Percentiles rank a stretch among this genome's conserved stretches.
phyloP scores from a whole-genome alignment of 2,797 vertebrate species.

The Diglossa cyanea region DNA sequence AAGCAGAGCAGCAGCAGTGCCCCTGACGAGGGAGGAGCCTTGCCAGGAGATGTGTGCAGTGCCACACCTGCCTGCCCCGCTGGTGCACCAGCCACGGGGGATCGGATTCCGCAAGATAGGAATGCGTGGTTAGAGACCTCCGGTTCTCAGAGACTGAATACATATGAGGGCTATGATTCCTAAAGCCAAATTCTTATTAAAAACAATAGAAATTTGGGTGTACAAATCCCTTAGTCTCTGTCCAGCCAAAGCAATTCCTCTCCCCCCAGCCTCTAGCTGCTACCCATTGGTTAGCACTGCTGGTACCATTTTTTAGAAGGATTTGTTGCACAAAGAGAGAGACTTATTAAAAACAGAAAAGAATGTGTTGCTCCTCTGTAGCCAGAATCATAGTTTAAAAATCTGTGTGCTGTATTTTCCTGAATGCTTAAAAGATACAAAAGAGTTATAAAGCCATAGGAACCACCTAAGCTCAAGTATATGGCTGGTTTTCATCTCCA shows the following conservation, averaged over 20 bases:
- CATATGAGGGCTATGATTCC: not conserved
- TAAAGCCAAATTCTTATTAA: conserved; percentile 48
- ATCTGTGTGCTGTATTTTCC: not conserved
- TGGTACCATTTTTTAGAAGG: conserved; percentile 44
- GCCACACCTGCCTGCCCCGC: not conserved
- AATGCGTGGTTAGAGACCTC: conserved; percentile 13
- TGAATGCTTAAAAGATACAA: conserved; percentile 13
- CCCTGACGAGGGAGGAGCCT: not conserved
- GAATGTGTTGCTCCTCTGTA: conserved; percentile 40
- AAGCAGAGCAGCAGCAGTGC: not conserved
- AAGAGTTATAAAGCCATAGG: conserved; percentile 2
- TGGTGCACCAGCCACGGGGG: not conserved
- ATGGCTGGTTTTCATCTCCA: not conserved
- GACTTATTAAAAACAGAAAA: conserved; percentile 66
- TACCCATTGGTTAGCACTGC: conserved; percentile 51
- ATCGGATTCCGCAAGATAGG: not conserved
- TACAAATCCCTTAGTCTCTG: conserved; percentile 51
- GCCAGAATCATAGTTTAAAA: conserved; percentile 45
- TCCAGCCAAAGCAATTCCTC: conserved; percentile 55
- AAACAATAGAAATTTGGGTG: conserved; percentile 59
- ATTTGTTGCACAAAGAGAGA: conserved; percentile 60
- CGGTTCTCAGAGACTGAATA: conserved; percentile 6
- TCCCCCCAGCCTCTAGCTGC: not conserved
- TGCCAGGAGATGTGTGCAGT: not conserved
- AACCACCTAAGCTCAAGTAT: conserved; percentile 3